These are phyloP conservation scores for Aelia acuminata DNA, from an alignment of 2,888 invertebrate species.

Conservation along the genomic window DNA sequence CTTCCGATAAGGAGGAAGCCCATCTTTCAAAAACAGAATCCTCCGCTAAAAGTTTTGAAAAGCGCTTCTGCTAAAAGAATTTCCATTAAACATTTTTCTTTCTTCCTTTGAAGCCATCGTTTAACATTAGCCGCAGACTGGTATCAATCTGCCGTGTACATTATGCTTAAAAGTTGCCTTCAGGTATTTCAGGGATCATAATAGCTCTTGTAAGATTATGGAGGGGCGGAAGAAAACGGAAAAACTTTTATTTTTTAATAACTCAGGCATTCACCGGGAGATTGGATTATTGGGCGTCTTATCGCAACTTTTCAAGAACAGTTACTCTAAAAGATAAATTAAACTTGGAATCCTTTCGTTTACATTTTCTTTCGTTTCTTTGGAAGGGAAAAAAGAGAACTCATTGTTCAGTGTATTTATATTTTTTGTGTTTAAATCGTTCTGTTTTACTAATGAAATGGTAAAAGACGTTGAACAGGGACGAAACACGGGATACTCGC, in stretches of 20 bases:
- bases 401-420: too few relatives aligned
- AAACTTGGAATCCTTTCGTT: not conserved
- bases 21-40: constrained; percentile 57
- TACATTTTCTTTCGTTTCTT: not conserved
- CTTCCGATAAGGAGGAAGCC: not conserved
- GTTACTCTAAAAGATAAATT: not conserved
- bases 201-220: not conserved
- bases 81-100: constrained; percentile 21
- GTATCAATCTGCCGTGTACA: constrained; percentile 37
- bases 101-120: constrained; percentile 11
- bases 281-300: not conserved
- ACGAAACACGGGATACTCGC: not conserved
- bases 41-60: constrained; percentile 21
- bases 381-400: too few relatives aligned
- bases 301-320: not conserved
- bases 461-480: not conserved
- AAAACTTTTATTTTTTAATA: constrained; percentile 30
- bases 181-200: constrained; percentile 24
- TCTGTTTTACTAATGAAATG: not conserved
- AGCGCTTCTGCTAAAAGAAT: constrained; percentile 43
- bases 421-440: too few relatives aligned
- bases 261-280: not conserved
- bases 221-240: not conserved
- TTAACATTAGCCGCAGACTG: constrained; percentile 9
- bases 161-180: not conserved